These are phyloP conservation scores for Lasius platythorax DNA, from an alignment of 2,888 invertebrate genomes.

Conservation along the genomic window DNA sequence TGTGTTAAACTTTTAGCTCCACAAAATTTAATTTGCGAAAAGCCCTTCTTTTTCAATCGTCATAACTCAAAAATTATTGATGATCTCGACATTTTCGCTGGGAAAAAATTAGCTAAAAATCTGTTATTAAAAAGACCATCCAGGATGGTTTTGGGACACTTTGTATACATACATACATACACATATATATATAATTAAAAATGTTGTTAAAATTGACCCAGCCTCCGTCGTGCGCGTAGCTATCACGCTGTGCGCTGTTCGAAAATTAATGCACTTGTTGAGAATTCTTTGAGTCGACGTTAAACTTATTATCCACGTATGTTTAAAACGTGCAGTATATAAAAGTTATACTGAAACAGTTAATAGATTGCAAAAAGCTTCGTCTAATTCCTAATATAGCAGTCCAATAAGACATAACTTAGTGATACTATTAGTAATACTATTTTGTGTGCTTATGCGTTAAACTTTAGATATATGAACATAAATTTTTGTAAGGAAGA, in stretches of 20 bases:
- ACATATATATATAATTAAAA: no score
- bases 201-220: neutral
- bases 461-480: neutral
- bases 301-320: neutral
- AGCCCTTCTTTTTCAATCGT: neutral
- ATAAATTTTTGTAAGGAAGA: neutral
- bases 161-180: neutral
- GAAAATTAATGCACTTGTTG: neutral
- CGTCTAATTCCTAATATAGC: neutral
- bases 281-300: neutral
- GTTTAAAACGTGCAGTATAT: neutral
- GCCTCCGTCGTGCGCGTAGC: neutral
- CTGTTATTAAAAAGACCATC: neutral
- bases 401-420: neutral
- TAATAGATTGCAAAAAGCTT: neutral
- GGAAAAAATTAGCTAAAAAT: neutral
- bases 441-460: neutral
- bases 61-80: neutral
- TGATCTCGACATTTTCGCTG: neutral
- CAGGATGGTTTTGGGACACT: no score
- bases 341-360: neutral
- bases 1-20: neutral
- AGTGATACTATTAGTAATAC: neutral
- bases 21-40: neutral
- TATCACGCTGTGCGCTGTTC: no score